These are phyloP conservation scores for Herpailurus yagouaroundi DNA, from an alignment of 2,113 vertebrate species.

Conservation along the genomic window DNA sequence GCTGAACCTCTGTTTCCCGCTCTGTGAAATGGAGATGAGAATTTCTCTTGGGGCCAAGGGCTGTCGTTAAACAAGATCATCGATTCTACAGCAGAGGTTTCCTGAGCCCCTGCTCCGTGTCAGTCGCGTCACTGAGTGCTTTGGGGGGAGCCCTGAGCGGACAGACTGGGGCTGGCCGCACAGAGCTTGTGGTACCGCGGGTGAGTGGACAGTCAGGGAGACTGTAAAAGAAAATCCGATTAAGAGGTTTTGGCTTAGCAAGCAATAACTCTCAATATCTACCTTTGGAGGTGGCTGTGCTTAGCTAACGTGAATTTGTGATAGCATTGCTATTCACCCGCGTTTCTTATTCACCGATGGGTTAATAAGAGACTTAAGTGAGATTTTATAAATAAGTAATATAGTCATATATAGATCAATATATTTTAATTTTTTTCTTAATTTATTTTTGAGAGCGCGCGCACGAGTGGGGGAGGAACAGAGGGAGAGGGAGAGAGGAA, in stretches of 20 bases:
- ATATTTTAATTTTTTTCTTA: no score
- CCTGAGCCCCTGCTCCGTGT: fast-evolving
- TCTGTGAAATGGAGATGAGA: neutral
- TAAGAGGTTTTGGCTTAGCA: neutral
- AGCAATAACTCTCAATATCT: neutral
- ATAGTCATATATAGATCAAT: no score
- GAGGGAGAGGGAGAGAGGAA: no score
- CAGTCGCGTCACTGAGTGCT: fast-evolving
- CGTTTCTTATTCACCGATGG: neutral
- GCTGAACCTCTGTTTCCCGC: neutral
- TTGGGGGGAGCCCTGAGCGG: neutral
- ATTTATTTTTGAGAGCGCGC: no score
- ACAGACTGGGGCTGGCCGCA: neutral
- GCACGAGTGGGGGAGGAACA: no score
- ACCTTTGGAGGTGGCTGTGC: neutral
- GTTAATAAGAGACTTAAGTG: neutral
- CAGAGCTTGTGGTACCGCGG: neutral
- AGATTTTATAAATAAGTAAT: neutral
- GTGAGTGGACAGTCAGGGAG: neutral
- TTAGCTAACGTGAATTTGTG: neutral
- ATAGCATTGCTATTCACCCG: neutral
- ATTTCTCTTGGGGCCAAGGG: neutral
- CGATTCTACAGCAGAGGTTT: neutral
- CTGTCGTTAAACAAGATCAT: neutral
- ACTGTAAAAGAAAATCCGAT: neutral